phyloP scores from a whole-genome alignment of 2,113 vertebrate genomes.

The Elephantulus edwardii region DNA sequence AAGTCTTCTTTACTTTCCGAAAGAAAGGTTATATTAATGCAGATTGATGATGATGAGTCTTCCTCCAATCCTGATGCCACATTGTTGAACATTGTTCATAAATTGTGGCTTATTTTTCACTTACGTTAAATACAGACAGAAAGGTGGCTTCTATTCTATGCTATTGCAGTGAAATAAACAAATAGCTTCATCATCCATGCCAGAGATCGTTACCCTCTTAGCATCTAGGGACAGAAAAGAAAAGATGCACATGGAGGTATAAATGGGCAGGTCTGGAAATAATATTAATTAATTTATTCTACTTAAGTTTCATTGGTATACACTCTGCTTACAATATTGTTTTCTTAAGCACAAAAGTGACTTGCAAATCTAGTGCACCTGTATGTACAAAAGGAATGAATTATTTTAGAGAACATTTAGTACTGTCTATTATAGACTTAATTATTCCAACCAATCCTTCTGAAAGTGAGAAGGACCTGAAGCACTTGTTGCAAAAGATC shows the following conservation, averaged over 20 bases:
- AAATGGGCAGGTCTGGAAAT: neutral
- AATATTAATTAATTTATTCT: neutral
- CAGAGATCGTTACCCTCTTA: neutral
- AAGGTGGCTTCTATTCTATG: neutral
- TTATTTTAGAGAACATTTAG: neutral
- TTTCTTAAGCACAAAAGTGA: neutral
- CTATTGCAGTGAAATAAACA: neutral
- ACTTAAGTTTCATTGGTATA: neutral
- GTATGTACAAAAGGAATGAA: neutral
- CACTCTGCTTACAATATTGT: neutral
- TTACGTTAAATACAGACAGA: neutral
- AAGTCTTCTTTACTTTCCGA: no score
- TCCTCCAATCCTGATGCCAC: no score
- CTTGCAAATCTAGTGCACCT: neutral
- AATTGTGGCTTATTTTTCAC: neutral
- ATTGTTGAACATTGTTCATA: neutral
- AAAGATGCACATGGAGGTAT: neutral
- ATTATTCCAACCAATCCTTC: no score
- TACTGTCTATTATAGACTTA: neutral
- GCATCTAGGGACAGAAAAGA: neutral
- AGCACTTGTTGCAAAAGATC: no score
- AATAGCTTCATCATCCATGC: neutral
- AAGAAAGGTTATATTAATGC: no score
- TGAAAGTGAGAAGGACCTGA: no score
- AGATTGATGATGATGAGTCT: no score